A percentile compares a stretch with the other conserved stretches of the same genome.
phyloP scores from a whole-genome alignment of 1,140 invertebrate genomes.

The Lethrus apterus region DNA sequence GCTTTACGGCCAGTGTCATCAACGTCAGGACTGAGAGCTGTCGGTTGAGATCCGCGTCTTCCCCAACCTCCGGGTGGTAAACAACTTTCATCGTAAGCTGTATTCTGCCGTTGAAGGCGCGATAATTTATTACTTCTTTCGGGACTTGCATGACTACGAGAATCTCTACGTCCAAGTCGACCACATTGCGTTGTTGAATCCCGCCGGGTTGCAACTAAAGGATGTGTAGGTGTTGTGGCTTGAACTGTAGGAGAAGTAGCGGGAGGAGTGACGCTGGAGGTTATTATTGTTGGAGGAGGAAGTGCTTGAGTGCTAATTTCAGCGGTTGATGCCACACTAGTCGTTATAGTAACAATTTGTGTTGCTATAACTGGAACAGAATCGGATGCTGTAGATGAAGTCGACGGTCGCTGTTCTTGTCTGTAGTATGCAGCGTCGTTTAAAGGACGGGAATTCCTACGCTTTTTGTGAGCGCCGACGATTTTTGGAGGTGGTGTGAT shows the following conservation, averaged over 20 bases:
- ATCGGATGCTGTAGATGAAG: conserved; percentile 67
- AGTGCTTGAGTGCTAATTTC: conserved; percentile 54
- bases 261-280: conserved; percentile 71
- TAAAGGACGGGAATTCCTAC: conserved; percentile 51
- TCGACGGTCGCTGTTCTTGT: conserved; percentile 66
- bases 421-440: conserved; percentile 41
- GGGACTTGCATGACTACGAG: conserved; percentile 52
- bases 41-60: conserved; percentile 64
- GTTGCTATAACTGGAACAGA: conserved; percentile 43
- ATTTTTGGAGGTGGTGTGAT: conserved; percentile 51
- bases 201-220: conserved; percentile 55
- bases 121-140: conserved; percentile 61
- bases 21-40: conserved; percentile 69
- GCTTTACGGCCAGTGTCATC: conserved; percentile 60
- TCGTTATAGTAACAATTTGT: conserved; percentile 21
- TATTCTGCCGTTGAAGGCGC: conserved; percentile 74
- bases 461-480: conserved; percentile 53
- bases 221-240: conserved; percentile 51
- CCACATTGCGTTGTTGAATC: conserved; percentile 80
- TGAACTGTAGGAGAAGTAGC: conserved; percentile 54
- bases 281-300: conserved; percentile 72
- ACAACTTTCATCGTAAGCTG: conserved; percentile 76
- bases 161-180: conserved; percentile 56
- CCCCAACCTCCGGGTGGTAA: conserved; percentile 57
- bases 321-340: conserved; percentile 14